These are phyloP conservation scores for Smittia aterrima DNA, from an alignment of 2,888 invertebrate genomes.

Conservation along the genomic window DNA sequence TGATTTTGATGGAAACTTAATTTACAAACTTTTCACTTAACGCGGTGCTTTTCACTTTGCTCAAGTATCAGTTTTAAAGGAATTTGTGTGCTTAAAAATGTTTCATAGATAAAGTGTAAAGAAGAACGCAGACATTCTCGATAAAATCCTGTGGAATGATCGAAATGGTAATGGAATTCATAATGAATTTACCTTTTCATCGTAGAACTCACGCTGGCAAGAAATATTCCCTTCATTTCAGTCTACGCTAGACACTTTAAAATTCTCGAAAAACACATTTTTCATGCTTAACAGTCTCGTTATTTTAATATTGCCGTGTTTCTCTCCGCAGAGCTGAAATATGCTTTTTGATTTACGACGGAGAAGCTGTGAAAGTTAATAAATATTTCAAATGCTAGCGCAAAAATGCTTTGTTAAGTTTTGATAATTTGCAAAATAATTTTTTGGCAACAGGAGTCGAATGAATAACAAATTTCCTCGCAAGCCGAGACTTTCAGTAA, in stretches of 20 bases:
- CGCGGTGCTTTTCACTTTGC: not conserved
- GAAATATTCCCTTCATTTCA: not conserved
- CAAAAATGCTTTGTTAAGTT: not conserved
- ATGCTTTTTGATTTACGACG: slow-evolving; percentile 23
- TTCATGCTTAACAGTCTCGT: slow-evolving; percentile 4
- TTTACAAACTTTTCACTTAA: slow-evolving; percentile 1
- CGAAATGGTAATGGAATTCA: no score
- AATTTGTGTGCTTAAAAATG: not conserved
- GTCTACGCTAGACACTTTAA: not conserved
- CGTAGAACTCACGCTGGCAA: not conserved
- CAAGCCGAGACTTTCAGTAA: no score
- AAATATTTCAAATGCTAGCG: slow-evolving; percentile 1
- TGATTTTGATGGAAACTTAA: not conserved
- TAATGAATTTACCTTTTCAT: not conserved
- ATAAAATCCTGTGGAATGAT: no score
- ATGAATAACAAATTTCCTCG: no score
- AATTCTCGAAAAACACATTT: not conserved
- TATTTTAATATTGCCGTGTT: slow-evolving; percentile 6
- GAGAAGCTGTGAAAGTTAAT: slow-evolving; percentile 2
- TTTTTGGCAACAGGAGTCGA: no score
- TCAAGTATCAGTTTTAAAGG: not conserved
- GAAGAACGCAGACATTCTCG: not conserved
- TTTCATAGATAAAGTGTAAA: not conserved
- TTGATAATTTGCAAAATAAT: no score
- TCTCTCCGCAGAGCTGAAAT: not conserved